A percentile compares a stretch with the other conserved stretches of the same genome.
phyloP scores from a whole-genome alignment of 1,140 invertebrate genomes.

The Eriocheir sinensis region DNA sequence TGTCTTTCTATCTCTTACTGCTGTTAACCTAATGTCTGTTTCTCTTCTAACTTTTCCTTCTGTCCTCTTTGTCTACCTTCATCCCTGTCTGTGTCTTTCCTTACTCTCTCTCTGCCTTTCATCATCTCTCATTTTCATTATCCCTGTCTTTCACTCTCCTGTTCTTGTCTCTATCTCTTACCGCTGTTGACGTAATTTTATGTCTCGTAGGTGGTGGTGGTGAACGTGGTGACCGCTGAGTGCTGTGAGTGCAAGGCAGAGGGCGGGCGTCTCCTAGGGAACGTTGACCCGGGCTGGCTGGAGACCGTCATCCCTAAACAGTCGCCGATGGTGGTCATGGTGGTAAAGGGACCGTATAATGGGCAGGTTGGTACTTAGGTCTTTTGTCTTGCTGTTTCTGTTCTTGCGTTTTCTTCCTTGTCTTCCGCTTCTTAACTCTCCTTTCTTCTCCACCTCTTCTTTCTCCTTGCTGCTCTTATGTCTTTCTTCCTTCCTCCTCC shows the following conservation, averaged over 20 bases:
- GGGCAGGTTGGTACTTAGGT: conserved; percentile 80
- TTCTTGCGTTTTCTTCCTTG: no score
- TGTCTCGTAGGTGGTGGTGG: conserved; percentile 81
- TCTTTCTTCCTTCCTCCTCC: no score
- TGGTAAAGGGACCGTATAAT: conserved; percentile 81
- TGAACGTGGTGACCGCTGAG: conserved; percentile 81
- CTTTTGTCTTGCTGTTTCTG: not conserved
- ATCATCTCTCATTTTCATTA: no score
- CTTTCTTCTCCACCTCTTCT: no score
- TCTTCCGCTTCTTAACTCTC: not conserved
- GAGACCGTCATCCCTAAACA: conserved; percentile 82
- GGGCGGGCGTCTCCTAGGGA: conserved; percentile 81
- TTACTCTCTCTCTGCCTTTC: no score
- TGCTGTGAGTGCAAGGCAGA: conserved; percentile 82
- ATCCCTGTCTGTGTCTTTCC: no score
- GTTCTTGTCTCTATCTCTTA: no score
- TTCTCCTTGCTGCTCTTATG: no score
- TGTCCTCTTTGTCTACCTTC: not conserved
- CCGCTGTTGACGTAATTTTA: no score
- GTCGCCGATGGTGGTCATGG: conserved; percentile 80
- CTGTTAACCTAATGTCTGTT: not conserved
- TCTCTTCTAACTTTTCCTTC: not conserved
- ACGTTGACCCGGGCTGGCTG: conserved; percentile 80
- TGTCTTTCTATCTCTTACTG: conserved; percentile 25
- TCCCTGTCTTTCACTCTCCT: no score